Conservation (phyloP, 2,888 invertebrate genomes). For the Xanthia icteritia region DNA sequence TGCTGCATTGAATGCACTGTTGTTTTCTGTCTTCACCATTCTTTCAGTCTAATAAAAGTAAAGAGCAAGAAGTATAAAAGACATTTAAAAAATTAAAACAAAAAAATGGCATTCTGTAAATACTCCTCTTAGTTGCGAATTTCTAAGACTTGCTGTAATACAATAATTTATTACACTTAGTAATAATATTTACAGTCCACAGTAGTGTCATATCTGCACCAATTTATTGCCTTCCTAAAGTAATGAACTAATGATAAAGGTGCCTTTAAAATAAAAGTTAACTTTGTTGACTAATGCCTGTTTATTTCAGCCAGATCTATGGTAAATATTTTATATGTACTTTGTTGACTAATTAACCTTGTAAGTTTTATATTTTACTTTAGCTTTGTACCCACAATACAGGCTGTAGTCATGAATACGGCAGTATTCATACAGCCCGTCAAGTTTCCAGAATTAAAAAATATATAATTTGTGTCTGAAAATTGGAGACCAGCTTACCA, state of each 20-base stretch:
- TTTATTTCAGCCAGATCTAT: slow-evolving; percentile 51
- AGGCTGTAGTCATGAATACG: no score
- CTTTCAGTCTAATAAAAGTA: neutral
- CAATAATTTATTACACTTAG: neutral
- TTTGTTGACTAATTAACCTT: slow-evolving; percentile 28
- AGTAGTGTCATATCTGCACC: slow-evolving; percentile 3
- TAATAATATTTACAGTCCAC: neutral
- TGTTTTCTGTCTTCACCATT: neutral
- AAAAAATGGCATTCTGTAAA: neutral
- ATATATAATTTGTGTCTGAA: neutral
- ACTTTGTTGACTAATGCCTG: slow-evolving; percentile 3
- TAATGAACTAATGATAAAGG: neutral
- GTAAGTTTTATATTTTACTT: slow-evolving; percentile 11
- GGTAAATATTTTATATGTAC: slow-evolving; percentile 44
- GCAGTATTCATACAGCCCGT: neutral
- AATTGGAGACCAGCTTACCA: slow-evolving; percentile 9
- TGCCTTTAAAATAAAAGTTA: neutral
- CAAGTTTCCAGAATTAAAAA: neutral
- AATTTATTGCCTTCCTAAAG: neutral
- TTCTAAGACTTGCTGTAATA: neutral
- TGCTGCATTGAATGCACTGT: slow-evolving; percentile 5
- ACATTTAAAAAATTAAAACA: neutral
- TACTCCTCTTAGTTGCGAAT: neutral
- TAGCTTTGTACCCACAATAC: neutral
- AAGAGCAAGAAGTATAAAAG: neutral